phyloP scores from a whole-genome alignment of 2,797 vertebrate genomes.

The Hippopotamyrus pictus region DNA sequence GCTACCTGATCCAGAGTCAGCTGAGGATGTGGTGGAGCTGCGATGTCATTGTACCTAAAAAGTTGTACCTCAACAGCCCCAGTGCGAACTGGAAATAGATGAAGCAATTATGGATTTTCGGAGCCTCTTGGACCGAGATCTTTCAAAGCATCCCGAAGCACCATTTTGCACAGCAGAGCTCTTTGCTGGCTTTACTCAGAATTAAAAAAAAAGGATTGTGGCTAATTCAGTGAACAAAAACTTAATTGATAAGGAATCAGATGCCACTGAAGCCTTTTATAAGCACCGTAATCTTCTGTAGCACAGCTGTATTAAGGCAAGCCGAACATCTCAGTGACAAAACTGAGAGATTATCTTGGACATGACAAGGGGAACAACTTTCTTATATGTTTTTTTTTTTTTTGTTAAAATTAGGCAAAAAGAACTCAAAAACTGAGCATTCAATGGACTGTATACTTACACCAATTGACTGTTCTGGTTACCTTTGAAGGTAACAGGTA shows the following conservation, averaged over 20 bases:
- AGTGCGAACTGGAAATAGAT: constrained; percentile 26
- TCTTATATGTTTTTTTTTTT: not conserved
- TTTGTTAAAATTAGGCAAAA: constrained; percentile 5
- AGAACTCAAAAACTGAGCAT: not conserved
- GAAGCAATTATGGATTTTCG: constrained; percentile 26
- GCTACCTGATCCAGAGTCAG: constrained; percentile 31
- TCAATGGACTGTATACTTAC: not conserved
- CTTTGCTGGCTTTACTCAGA: constrained; percentile 35
- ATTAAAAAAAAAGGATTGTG: constrained; percentile 22
- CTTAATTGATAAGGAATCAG: not conserved
- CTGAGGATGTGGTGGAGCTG: constrained; percentile 30
- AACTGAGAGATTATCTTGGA: not conserved
- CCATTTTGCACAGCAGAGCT: constrained; percentile 31
- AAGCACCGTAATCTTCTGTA: not conserved
- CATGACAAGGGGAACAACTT: not conserved
- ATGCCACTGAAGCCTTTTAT: not conserved
- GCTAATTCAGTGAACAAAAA: not conserved
- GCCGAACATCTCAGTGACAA: not conserved
- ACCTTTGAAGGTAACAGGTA: not conserved
- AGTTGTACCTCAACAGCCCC: constrained; percentile 16
- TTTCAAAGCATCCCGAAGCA: constrained; percentile 27
- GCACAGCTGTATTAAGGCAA: not conserved
- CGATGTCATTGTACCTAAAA: constrained; percentile 24
- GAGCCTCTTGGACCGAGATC: constrained; percentile 28
- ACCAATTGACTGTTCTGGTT: not conserved